Conservation (phyloP, 1,140 invertebrate genomes). For the Araneus ventricosus region DNA sequence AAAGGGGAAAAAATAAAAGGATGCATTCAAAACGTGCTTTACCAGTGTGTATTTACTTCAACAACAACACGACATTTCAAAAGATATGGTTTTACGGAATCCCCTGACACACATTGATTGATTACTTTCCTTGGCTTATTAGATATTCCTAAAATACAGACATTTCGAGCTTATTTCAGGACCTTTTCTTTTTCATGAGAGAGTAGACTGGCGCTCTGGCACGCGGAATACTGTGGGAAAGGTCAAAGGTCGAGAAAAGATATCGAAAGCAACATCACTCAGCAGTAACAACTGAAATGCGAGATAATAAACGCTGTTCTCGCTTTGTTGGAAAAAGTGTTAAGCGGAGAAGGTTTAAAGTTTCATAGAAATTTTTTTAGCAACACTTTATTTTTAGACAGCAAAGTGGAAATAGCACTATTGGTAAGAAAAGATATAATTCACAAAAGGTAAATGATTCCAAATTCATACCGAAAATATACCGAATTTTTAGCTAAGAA, state of each 20-base stretch:
- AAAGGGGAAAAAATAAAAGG: neutral
- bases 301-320: neutral
- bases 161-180: neutral
- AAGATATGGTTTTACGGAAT: neutral
- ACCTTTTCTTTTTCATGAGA: neutral
- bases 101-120: neutral
- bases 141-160: neutral
- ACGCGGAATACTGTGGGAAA: neutral
- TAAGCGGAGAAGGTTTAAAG: neutral
- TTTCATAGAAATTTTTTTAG: neutral
- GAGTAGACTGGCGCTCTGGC: neutral
- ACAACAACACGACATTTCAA: neutral
- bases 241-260: conserved; percentile 21
- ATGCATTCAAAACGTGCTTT: neutral
- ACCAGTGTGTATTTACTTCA: neutral
- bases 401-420: no score
- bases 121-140: conserved; percentile 1
- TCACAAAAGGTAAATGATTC: no score
- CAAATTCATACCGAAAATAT: no score
- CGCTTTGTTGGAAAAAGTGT: neutral
- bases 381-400: no score
- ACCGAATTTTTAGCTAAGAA: no score
- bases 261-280: neutral
- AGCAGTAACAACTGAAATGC: neutral
- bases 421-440: no score